Base-by-base conservation (phyloP, 1,140 invertebrate genomes). In the Agrilus planipennis region DNA sequence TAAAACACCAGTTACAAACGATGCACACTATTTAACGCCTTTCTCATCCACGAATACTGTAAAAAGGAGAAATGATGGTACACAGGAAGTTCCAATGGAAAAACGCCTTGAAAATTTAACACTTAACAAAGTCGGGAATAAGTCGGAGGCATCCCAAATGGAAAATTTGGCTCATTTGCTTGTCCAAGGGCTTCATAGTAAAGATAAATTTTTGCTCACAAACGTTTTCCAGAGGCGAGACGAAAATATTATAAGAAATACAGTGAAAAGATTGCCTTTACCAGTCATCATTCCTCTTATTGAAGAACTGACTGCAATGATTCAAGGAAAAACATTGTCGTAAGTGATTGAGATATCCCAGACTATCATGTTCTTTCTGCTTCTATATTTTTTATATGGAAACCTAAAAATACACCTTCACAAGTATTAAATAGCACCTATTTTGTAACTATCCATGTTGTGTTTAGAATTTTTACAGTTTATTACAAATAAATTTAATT, bases 111-210 rank as follows among this genome's bases (percentile, higher is more conserved):
- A 81, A 39, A 84, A 84, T 62, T 61, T 88, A 20, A 72, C 72
- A 29, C 54, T 76, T 40, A 67, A 66, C 50, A 57, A 59, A 46
- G 15, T 49, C 4, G 56, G 61, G 16, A 44, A 37, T 12, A 39
- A 7, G 14, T 39, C 44, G 2, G 55, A 61, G 32, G 64, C 68
- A 38, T 58, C 70, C 11, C 70, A 72, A 45, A 71, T 64, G 12
- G 68, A 77, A 36, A 85, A 83, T 60, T 70, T 83, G 45, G 75
- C 77, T 0, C 81, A 84, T 45, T 63, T 87, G 17, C 54, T 88
- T 1, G 67, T 85, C 34, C 78, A 88, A 65, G 82, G 78, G 1
- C 62, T 89, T 23, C 81, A 82, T 46, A 86, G 82, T 49, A 80
- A 82, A 53, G 81, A 89, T 54, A 71, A 70, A 50, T 65, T 56